Evolutionary conservation across 2,113 vertebrate species (phyloP), one percentile per base, ranked within the genome.

Genomic region (Equus przewalskii): DNA sequence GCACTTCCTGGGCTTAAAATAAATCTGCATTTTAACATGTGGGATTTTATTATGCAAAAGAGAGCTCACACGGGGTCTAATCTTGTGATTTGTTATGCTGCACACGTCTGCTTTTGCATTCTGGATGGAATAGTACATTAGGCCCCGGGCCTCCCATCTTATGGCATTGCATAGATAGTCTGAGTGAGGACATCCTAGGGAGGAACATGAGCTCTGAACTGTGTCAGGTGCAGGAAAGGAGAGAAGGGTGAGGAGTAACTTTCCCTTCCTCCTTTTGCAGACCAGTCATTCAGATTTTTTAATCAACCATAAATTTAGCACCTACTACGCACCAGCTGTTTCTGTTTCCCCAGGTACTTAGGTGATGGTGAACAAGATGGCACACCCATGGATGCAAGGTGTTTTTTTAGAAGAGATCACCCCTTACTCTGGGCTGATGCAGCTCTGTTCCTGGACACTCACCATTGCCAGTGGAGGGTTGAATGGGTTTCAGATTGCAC

Each of bases 41-140:
- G 95, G 87, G 92, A 97, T 97, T 95, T 98, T 97, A 97, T 98
- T 97, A 98, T 98, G 95, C 95, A 95, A 97, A 97, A 95, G 94
- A 89, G 58, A 65, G 65, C 83, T 95, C 92, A 28, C n/a, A 82
- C 4, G 70, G 89, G 75, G n/a, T 75, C 92, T 93, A 79, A 94
- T 94, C 65, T 86, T 62, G 28, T 94, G 96, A 93, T 90, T 97
- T 93, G 51, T 90, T 65, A 92, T 85, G 87, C 92, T 81, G 70
- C 62, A 49, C 92, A 91, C 36, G 18, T 97, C 76, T 82, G 24
- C 54, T 46, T 73, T 44, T 90, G 95, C 84, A n/a, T 84, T 96
- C 93, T 70, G 96, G 80, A 64, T 83, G 64, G n/a, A 92, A 92
- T 44, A 86, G 60, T 21, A 15, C 69, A 73, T 83, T 65, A 33